A percentile compares a stretch with the other conserved stretches of the same genome.
Evolutionary conservation across 2,113 vertebrate species (phyloP).

Genomic region (Sula dactylatra): DNA sequence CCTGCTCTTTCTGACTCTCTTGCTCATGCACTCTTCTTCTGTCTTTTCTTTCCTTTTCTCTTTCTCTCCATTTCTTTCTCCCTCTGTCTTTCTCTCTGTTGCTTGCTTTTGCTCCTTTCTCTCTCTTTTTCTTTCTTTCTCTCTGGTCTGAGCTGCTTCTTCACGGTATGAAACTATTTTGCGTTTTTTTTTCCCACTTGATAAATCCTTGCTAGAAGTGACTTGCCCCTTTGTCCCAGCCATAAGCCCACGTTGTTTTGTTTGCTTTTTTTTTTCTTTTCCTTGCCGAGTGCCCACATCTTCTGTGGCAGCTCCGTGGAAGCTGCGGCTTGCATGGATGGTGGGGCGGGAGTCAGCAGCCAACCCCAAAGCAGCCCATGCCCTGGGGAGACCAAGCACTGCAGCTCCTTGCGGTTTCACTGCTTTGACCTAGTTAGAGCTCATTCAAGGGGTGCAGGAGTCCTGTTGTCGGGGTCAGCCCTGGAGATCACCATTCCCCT

Average conservation of each 20-base stretch:
- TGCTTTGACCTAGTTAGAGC: neutral
- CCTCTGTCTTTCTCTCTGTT: slow-evolving; percentile 60
- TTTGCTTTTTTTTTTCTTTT: neutral
- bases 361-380: neutral
- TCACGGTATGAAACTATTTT: slow-evolving; percentile 77
- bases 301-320: neutral
- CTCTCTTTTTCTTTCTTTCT: neutral
- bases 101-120: slow-evolving; percentile 13
- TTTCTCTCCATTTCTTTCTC: slow-evolving; percentile 34
- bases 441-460: neutral
- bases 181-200: slow-evolving; percentile 47
- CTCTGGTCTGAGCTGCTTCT: slow-evolving; percentile 77
- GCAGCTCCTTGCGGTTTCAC: neutral
- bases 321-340: neutral
- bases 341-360: neutral
- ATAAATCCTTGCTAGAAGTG: neutral
- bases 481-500: neutral
- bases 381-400: neutral
- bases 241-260: neutral
- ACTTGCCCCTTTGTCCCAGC: neutral
- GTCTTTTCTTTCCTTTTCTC: neutral
- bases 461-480: neutral
- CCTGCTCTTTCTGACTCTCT: slow-evolving; percentile 61
- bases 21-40: slow-evolving; percentile 51
- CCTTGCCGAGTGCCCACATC: neutral